These are phyloP conservation scores for Salvelinus alpinus DNA, from an alignment of 2,113 vertebrate genomes.

Conservation along the genomic window DNA sequence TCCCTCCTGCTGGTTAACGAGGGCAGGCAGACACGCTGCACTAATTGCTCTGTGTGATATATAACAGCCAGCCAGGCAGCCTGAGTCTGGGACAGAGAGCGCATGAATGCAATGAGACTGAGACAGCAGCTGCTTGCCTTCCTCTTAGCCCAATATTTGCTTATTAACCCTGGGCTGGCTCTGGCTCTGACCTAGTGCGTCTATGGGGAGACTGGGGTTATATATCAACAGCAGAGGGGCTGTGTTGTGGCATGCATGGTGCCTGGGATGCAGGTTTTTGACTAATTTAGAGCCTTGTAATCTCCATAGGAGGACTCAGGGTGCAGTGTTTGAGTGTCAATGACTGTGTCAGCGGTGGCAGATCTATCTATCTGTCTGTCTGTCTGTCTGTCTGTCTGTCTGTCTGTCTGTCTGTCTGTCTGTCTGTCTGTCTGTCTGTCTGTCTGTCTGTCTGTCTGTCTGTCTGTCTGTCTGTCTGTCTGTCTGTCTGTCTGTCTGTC, in stretches of 20 bases:
- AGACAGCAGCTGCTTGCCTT: constrained; percentile 65
- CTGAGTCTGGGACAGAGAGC: constrained; percentile 57
- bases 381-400: too few relatives aligned
- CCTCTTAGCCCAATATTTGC: constrained; percentile 68
- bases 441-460: too few relatives aligned
- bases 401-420: too few relatives aligned
- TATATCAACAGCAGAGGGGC: constrained; percentile 51
- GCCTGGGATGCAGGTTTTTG: background rate
- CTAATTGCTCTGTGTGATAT: constrained; percentile 74
- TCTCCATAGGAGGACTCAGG: constrained; percentile 45
- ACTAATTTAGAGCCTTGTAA: constrained; percentile 36
- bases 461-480: too few relatives aligned
- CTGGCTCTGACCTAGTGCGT: constrained; percentile 49
- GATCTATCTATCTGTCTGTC: constrained; percentile 35
- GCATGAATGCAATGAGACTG: constrained; percentile 40
- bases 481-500: too few relatives aligned
- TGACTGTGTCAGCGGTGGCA: constrained; percentile 43
- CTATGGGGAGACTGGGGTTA: constrained; percentile 59
- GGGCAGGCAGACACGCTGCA: constrained; percentile 58
- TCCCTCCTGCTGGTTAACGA: constrained; percentile 64
- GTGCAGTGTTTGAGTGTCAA: constrained; percentile 22
- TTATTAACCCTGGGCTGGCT: constrained; percentile 72
- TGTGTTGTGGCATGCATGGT: constrained; percentile 15
- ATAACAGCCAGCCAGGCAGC: constrained; percentile 58
- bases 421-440: too few relatives aligned